Percentiles rank a stretch among this genome's conserved stretches.
Conservation (phyloP, 2,888 invertebrate species). For the Apeira syringaria region DNA sequence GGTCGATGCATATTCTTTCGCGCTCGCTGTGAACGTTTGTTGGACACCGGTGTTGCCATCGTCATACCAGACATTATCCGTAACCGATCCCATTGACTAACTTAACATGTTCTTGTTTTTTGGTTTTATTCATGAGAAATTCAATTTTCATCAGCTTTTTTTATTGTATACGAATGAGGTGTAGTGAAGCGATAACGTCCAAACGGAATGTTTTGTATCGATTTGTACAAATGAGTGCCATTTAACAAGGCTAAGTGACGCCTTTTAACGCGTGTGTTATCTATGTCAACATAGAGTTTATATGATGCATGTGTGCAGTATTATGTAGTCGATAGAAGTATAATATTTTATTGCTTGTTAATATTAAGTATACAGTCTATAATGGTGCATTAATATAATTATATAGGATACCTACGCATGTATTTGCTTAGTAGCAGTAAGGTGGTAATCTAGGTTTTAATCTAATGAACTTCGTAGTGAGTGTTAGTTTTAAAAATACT, state of each 20-base stretch:
- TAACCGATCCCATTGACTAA: constrained; percentile 57
- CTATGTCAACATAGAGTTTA: constrained; percentile 67
- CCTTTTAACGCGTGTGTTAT: constrained; percentile 52
- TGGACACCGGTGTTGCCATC: constrained; percentile 39
- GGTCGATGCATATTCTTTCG: constrained; percentile 28
- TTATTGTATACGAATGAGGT: constrained; percentile 16
- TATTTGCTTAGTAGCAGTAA: constrained; percentile 21
- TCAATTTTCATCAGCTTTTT: constrained; percentile 29
- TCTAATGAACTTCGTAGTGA: constrained; percentile 6
- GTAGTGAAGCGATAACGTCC: constrained; percentile 21
- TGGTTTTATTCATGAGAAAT: constrained; percentile 32
- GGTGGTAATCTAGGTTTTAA: constrained; percentile 1
- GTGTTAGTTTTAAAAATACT: constrained; percentile 3
- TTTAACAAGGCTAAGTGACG: constrained; percentile 37
- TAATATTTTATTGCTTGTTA: constrained; percentile 48
- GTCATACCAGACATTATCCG: constrained; percentile 48
- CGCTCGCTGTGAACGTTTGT: constrained; percentile 44
- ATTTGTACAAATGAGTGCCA: constrained; percentile 46
- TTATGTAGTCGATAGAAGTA: constrained; percentile 56
- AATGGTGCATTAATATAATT: constrained; percentile 31
- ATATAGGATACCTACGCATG: constrained; percentile 24
- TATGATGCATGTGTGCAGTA: constrained; percentile 71
- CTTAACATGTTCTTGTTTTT: constrained; percentile 36
- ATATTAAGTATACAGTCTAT: constrained; percentile 23
- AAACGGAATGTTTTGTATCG: constrained; percentile 18